Evolutionary conservation across 1,140 invertebrate genomes (phyloP), one percentile per base, ranked within the genome.

Genomic region (Teleopsis dalmanni): DNA sequence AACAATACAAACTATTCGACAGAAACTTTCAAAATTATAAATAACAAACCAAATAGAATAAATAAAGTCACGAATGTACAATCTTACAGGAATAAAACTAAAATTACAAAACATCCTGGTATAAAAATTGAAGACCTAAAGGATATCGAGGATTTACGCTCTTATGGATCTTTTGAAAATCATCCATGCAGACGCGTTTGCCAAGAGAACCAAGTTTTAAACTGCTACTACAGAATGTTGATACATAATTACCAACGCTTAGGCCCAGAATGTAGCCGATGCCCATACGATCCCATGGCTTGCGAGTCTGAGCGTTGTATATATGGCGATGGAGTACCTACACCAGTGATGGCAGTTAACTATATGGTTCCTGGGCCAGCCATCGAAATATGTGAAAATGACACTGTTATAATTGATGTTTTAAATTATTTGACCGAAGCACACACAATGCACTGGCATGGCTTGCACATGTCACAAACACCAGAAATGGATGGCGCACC

Each of bases 401-500:
- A 94, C 59, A 87, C 86, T 5, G 71, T 93, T 5, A 80, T 92
- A 0, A 82, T 92, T 1, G 87, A 91, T 68, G 82, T 93, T 1
- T 78, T 84, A 0, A 92, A 94, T 61, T 76, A 82, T 45, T 75
- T 91, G 18, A 81, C 83, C 2, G 82, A 88, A 55, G 77, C 79
- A 0, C 74, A 82, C 0, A 78, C 83, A 0, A 77, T 93, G 37
- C 90, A 94, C 64, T 93, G 88, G 87, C 79, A 88, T 47, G 89
- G 90, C 1, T 78, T 91, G 40, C 78, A 80, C 1, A 87, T 91
- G 72, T 69, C 72, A 9, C 85, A 84, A 54, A 83, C 85, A 1
- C 87, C 85, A 0, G 84, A 83, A 55, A 91, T 90, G 85, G 91
- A 94, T 58, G 90, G 91, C 8, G 84, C 86, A 0, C 82, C 87